Conservation (phyloP, 2,888 invertebrate species). For the Sarcophaga subvicina region DNA sequence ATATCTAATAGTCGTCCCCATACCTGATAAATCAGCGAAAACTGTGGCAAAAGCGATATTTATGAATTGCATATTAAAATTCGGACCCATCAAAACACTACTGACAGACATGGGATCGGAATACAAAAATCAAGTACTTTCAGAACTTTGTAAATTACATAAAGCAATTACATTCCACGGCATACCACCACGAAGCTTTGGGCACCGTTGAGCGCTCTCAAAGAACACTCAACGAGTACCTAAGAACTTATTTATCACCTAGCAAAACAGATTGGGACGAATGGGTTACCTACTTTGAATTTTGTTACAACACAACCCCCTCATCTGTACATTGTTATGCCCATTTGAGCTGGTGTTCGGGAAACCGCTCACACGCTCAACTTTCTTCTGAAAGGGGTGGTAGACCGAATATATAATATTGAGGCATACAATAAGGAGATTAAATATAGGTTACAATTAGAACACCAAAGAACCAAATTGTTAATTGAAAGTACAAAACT, state of each 20-base stretch:
- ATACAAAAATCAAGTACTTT: neutral
- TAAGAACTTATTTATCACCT: conserved; percentile 56
- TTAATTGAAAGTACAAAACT: neutral
- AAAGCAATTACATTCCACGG: conserved; percentile 41
- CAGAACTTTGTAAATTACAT: neutral
- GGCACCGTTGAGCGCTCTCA: conserved; percentile 70
- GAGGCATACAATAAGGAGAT: neutral
- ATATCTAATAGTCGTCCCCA: conserved; percentile 42
- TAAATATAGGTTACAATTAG: neutral
- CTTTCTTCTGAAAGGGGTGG: neutral
- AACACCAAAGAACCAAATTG: neutral
- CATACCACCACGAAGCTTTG: conserved; percentile 67
- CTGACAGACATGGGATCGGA: conserved; percentile 33
- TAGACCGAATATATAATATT: neutral
- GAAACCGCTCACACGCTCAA: neutral
- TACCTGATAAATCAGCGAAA: conserved; percentile 70
- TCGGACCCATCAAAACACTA: conserved; percentile 62
- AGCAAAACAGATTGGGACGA: conserved; percentile 59
- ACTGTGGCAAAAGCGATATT: conserved; percentile 43
- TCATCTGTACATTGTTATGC: neutral
- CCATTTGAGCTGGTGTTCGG: neutral
- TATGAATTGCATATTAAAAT: conserved; percentile 70
- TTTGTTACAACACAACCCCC: conserved; percentile 36
- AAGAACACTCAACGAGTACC: conserved; percentile 67
- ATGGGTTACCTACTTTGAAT: conserved; percentile 48